Evolutionary conservation across 2,888 invertebrate genomes (phyloP).

Genomic region (Bembecia ichneumoniformis): DNA sequence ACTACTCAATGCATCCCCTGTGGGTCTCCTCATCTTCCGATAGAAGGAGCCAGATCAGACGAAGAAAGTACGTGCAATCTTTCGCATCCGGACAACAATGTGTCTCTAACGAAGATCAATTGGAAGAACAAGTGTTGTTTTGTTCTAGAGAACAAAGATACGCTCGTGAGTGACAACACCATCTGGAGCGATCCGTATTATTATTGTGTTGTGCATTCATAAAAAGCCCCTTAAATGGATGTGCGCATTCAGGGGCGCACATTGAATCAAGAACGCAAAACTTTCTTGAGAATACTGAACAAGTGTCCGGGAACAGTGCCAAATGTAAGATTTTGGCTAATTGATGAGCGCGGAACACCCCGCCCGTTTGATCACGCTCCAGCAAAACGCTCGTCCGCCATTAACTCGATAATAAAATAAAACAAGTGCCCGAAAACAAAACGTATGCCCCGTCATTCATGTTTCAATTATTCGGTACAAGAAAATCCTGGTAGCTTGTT

Average conservation of each 20-base stretch:
- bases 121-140: too few relatives aligned
- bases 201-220: constrained; percentile 6
- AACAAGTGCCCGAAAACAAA: constrained; percentile 15
- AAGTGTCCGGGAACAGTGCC: constrained; percentile 60
- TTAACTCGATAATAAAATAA: constrained; percentile 35
- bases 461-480: constrained; percentile 8
- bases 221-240: constrained; percentile 41
- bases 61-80: too few relatives aligned
- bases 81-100: too few relatives aligned
- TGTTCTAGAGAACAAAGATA: too few relatives aligned
- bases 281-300: constrained; percentile 30
- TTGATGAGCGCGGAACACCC: constrained; percentile 54
- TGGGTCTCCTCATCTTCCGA: too few relatives aligned
- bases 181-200: not conserved
- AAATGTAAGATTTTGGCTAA: constrained; percentile 61
- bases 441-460: constrained; percentile 18
- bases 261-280: constrained; percentile 34
- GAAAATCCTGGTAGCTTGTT: not conserved
- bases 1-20: too few relatives aligned
- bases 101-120: too few relatives aligned
- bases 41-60: too few relatives aligned
- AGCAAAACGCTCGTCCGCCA: constrained; percentile 24
- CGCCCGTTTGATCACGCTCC: constrained; percentile 53
- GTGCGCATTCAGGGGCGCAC: constrained; percentile 24
- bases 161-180: not conserved